phyloP scores from a whole-genome alignment of 2,797 vertebrate species.

The Acanthis flammea region DNA sequence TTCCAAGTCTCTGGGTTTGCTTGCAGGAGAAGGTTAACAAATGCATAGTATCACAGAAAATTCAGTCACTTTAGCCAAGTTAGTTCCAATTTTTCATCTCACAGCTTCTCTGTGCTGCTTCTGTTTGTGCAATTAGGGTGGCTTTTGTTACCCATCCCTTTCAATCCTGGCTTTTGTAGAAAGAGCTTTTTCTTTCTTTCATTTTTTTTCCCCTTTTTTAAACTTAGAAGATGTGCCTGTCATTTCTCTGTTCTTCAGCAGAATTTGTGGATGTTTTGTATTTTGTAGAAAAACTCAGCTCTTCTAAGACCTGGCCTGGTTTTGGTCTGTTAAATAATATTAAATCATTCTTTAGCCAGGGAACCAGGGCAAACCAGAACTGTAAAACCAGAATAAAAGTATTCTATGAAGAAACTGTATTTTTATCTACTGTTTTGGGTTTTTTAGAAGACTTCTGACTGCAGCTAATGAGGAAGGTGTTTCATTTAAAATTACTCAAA shows the following conservation, averaged over 20 bases:
- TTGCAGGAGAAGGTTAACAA: background rate
- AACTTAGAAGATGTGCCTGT: background rate
- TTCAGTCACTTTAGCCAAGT: background rate
- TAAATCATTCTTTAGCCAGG: background rate
- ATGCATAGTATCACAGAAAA: background rate
- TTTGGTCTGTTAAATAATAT: background rate
- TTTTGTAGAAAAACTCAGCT: background rate
- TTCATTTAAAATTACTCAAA: background rate
- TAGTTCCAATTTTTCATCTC: background rate
- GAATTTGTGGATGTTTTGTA: background rate
- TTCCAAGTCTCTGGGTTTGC: background rate
- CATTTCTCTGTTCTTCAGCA: background rate
- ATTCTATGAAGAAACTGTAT: background rate
- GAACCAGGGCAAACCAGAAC: background rate
- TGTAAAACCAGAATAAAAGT: background rate
- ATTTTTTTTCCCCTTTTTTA: background rate
- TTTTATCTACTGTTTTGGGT: background rate
- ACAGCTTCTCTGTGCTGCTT: background rate
- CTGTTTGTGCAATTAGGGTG: background rate
- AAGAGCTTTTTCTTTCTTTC: background rate
- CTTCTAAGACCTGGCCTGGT: background rate
- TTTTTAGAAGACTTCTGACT: background rate
- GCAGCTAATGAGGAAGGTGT: background rate
- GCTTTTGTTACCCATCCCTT: background rate
- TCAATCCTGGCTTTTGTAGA: background rate